Conservation (phyloP, 2,113 vertebrate genomes). For the Xiphorhynchus elegans region DNA sequence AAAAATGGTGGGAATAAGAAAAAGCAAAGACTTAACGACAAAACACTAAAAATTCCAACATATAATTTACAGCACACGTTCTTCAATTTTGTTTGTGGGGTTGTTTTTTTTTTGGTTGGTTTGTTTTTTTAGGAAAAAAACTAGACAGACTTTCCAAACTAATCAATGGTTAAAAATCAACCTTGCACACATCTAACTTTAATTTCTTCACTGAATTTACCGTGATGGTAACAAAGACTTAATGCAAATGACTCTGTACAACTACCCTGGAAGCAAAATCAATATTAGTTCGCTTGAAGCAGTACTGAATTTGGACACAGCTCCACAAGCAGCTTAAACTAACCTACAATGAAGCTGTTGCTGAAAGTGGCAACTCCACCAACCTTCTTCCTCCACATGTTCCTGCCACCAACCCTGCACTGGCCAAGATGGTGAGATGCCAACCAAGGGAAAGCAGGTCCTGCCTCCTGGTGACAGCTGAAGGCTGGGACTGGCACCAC, state of each 20-base stretch:
- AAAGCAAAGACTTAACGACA: background rate
- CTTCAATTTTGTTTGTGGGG: background rate
- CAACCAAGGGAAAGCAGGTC: background rate
- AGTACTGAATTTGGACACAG: background rate
- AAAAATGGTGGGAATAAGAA: background rate
- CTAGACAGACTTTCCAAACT: background rate
- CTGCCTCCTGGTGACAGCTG: background rate
- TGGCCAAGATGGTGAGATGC: rapidly evolving
- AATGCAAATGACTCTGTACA: background rate
- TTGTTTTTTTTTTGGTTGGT: background rate
- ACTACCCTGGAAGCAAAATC: background rate
- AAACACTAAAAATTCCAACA: background rate
- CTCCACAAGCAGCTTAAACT: background rate
- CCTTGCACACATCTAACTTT: background rate
- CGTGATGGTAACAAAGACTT: background rate
- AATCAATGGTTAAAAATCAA: background rate
- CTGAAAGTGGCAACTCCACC: background rate
- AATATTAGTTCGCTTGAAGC: background rate
- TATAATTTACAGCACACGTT: background rate
- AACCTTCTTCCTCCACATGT: background rate
- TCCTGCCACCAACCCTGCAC: background rate
- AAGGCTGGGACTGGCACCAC: background rate
- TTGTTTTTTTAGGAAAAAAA: background rate
- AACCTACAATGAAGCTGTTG: background rate
- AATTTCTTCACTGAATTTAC: background rate